Conservation (phyloP, 2,888 invertebrate genomes). For the Phaonia tiefii region DNA sequence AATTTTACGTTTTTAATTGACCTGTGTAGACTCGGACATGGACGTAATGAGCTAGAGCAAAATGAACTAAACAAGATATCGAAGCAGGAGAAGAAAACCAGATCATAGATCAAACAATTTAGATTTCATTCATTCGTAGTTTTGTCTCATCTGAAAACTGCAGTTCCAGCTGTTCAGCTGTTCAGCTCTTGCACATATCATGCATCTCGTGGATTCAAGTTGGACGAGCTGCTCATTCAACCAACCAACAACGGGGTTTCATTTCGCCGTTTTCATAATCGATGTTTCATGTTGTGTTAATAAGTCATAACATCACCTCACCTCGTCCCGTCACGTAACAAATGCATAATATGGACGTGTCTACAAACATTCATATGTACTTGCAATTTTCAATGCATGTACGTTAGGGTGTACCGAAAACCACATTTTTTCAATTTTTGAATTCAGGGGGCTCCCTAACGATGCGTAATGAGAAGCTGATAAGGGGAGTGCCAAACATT, state of each 20-base stretch:
- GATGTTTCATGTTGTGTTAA: constrained; percentile 46
- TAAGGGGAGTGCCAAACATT: too few species aligned
- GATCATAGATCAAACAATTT: constrained; percentile 48
- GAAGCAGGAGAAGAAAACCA: constrained; percentile 23
- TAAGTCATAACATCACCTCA: constrained; percentile 43
- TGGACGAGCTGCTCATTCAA: not conserved
- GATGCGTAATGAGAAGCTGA: too few species aligned
- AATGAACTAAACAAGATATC: not conserved
- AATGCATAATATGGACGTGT: constrained; percentile 3
- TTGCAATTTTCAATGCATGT: too few species aligned
- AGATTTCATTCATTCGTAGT: constrained; percentile 28
- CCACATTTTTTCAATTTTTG: too few species aligned
- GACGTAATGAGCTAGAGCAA: constrained; percentile 25
- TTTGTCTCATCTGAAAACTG: constrained; percentile 10
- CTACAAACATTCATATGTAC: not conserved
- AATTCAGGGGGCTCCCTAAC: too few species aligned
- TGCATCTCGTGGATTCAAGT: not conserved
- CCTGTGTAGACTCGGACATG: constrained; percentile 41
- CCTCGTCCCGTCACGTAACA: constrained; percentile 2
- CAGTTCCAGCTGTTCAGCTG: not conserved
- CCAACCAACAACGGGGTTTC: not conserved
- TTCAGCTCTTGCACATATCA: too few species aligned
- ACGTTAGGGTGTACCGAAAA: too few species aligned
- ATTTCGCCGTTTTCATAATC: constrained; percentile 27
- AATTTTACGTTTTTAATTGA: constrained; percentile 46